Conservation (phyloP, 1,140 invertebrate species). For the Trypoxylus dichotomus region DNA sequence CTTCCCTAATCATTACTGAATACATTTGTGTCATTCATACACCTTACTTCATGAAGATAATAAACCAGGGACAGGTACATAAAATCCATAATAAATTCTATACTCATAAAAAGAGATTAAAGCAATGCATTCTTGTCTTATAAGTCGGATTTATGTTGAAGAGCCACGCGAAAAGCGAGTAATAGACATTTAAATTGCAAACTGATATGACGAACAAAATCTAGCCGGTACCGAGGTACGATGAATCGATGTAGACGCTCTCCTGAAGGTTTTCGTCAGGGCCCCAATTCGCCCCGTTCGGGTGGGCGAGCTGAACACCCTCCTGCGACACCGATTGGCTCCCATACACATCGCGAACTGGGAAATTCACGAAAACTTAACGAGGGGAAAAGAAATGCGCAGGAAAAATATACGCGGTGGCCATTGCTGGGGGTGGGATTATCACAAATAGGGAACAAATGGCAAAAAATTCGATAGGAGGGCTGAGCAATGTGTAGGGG, state of each 20-base stretch:
- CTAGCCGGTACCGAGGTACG: constrained; percentile 38
- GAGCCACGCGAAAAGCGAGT: constrained; percentile 38
- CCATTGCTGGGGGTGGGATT: constrained; percentile 38
- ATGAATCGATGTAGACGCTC: constrained; percentile 34
- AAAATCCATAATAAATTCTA: constrained; percentile 9
- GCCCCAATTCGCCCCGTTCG: neutral
- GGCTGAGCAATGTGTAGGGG: neutral
- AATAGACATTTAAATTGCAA: constrained; percentile 40
- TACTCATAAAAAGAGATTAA: neutral
- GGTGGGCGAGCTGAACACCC: constrained; percentile 27
- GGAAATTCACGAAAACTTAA: constrained; percentile 35
- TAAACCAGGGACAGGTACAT: neutral
- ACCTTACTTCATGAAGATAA: neutral
- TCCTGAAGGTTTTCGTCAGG: neutral
- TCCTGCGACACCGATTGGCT: constrained; percentile 34
- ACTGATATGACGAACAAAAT: constrained; percentile 41
- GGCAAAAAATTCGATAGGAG: constrained; percentile 9
- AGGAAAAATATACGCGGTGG: constrained; percentile 38
- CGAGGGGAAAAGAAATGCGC: constrained; percentile 34
- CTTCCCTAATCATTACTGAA: neutral
- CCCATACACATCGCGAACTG: constrained; percentile 29
- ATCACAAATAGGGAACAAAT: constrained; percentile 34
- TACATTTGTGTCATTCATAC: neutral
- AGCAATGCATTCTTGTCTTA: constrained; percentile 4
- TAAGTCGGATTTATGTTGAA: constrained; percentile 36